A percentile compares a stretch with the other conserved stretches of the same genome.
phyloP scores from a whole-genome alignment of 2,797 vertebrate species.

The Trematomus bernacchii region DNA sequence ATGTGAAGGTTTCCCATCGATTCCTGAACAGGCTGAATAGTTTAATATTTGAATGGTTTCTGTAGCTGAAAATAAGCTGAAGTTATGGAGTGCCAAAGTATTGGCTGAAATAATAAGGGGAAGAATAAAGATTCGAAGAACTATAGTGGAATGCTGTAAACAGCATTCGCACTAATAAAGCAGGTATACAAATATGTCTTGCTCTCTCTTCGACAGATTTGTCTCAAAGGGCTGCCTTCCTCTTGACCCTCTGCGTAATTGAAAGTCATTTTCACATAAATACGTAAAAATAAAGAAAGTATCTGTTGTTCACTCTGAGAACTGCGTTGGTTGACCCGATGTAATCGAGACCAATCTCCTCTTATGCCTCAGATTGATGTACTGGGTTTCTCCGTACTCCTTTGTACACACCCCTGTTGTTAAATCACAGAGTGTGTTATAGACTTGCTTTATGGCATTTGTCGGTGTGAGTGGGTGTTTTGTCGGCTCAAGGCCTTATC shows the following conservation, averaged over 20 bases:
- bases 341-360: slow-evolving; percentile 9
- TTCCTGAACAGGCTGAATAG: too few species aligned
- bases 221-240: background rate
- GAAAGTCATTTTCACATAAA: slow-evolving; percentile 9
- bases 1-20: too few species aligned
- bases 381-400: slow-evolving; percentile 16
- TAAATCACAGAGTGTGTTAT: slow-evolving; percentile 66
- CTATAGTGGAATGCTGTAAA: too few species aligned
- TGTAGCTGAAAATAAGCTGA: too few species aligned
- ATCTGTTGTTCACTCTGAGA: background rate
- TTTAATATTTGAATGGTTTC: too few species aligned
- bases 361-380: background rate
- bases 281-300: slow-evolving; percentile 1
- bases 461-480: slow-evolving; percentile 56
- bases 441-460: slow-evolving; percentile 42
- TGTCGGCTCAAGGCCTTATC: slow-evolving; percentile 65
- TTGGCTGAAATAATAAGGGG: too few species aligned
- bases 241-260: slow-evolving; percentile 14
- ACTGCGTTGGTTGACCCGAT: slow-evolving; percentile 11
- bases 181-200: slow-evolving; percentile 18
- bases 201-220: slow-evolving; percentile 14
- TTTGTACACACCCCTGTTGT: slow-evolving; percentile 45
- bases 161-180: too few species aligned
- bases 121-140: too few species aligned
- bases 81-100: too few species aligned